Conservation (phyloP, 2,113 vertebrate genomes). For the Desmodus rotundus region DNA sequence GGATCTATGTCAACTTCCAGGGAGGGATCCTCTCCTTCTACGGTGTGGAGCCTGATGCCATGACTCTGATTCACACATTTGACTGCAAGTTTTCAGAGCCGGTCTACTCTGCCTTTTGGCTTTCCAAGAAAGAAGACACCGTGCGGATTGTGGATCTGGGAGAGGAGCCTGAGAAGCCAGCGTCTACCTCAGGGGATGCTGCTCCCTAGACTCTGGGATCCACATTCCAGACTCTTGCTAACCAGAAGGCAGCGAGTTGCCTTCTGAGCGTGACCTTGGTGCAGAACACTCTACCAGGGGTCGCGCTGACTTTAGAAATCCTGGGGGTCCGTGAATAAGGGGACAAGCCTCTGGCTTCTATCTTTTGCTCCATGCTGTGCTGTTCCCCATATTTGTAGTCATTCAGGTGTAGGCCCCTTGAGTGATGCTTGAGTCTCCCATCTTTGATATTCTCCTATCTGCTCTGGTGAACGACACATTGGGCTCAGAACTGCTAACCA, state of each 20-base stretch:
- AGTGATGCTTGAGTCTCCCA: not conserved
- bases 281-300: not conserved
- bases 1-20: conserved; percentile 80
- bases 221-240: not conserved
- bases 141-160: conserved; percentile 69
- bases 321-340: not conserved
- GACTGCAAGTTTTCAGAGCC: conserved; percentile 83
- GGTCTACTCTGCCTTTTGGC: conserved; percentile 84
- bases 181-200: not conserved
- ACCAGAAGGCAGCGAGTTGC: not conserved
- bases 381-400: not conserved
- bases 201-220: not conserved
- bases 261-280: not conserved
- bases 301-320: not conserved
- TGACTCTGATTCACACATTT: conserved; percentile 81
- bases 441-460: not conserved
- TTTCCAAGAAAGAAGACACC: conserved; percentile 87
- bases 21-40: conserved; percentile 81
- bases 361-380: not conserved
- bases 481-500: not conserved
- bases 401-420: not conserved
- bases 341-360: not conserved
- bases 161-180: conserved; percentile 48
- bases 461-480: not conserved
- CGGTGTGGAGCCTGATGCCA: conserved; percentile 51